Evolutionary conservation across 2,888 invertebrate species (phyloP), one percentile per base, ranked within the genome.

Genomic region (Thera britannica): DNA sequence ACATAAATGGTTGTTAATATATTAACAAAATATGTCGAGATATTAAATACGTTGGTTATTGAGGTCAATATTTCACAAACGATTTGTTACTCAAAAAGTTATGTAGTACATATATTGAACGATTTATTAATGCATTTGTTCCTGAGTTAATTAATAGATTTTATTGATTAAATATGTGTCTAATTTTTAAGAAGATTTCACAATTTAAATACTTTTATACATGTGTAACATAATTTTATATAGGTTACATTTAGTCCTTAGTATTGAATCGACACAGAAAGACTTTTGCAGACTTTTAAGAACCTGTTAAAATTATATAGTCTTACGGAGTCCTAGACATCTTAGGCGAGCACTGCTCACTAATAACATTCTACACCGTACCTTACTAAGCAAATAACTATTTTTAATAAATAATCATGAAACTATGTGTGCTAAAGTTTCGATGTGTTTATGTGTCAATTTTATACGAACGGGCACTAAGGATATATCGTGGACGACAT

Each of bases 121-220:
- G 90, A 92, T 91, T 92, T 87, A 72, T 90, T 92, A 92, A 91
- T 93, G 93, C 93, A 93, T 93, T 93, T 93, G 93, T 93, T 93
- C 93, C 93, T 93, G 93, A 93, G 89, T 91, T 93, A 90, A 91
- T 88, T 90, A 86, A 88, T 92, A 92, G 90, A 92, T 92, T 23
- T 92, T 93, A 92, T 92, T 83, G 75, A 83, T 83, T 73, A 76
- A 74, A 46, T 41, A 41, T 83, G 86, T 87, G 86, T 87, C 78
- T 88, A 82, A 84, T 87, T 88, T 90, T 46, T 74, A 72, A 73
- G 74, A 68, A 73, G 74, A 69, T 68, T 72, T 54, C 68, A 69
- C 56, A 70, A 72, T 62, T 60, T 65, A 73, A 67, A 76, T 89
- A 88, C 84, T 85, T 85, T 86, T 79, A 82, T 87, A 84, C 89